Percentiles rank a stretch among this genome's conserved stretches.
phyloP scores from a whole-genome alignment of 2,888 invertebrate genomes.

The Chymomyza amoena region DNA sequence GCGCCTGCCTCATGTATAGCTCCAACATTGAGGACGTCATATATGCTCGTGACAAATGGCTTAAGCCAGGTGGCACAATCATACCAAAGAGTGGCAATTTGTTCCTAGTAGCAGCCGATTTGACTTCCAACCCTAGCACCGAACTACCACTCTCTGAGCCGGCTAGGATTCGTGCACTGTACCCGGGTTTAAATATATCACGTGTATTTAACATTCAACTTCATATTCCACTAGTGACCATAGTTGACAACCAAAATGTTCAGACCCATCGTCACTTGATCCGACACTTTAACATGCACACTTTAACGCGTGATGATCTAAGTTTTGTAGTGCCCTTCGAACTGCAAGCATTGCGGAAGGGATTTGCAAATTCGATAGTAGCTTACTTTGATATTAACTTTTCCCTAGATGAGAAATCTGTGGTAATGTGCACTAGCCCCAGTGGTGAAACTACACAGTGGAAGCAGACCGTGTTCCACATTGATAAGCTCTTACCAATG shows the following conservation, averaged over 20 bases:
- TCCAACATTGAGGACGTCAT: slow-evolving; percentile 34
- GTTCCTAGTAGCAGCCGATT: slow-evolving; percentile 25
- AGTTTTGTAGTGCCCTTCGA: slow-evolving; percentile 35
- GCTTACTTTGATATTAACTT: slow-evolving; percentile 43
- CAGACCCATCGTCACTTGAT: slow-evolving; percentile 26
- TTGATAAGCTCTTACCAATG: slow-evolving; percentile 39
- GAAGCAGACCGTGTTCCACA: slow-evolving; percentile 42
- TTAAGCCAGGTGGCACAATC: slow-evolving; percentile 38
- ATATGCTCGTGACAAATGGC: slow-evolving; percentile 43
- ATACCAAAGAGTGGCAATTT: slow-evolving; percentile 37
- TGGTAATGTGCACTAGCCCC: slow-evolving; percentile 23
- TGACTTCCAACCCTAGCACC: neutral
- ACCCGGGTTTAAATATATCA: slow-evolving; percentile 29
- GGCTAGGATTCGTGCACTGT: slow-evolving; percentile 21
- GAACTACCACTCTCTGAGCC: neutral
- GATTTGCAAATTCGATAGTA: slow-evolving; percentile 35
- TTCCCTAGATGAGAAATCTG: neutral
- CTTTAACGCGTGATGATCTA: slow-evolving; percentile 19
- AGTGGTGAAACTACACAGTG: slow-evolving; percentile 32
- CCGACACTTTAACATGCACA: slow-evolving; percentile 30
- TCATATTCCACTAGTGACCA: slow-evolving; percentile 19
- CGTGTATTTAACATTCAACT: slow-evolving; percentile 13
- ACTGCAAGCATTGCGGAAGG: slow-evolving; percentile 25
- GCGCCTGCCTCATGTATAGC: slow-evolving; percentile 45
- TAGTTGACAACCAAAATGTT: slow-evolving; percentile 14